These are phyloP conservation scores for Zophobas morio DNA, from an alignment of 1,140 invertebrate genomes.

Conservation along the genomic window DNA sequence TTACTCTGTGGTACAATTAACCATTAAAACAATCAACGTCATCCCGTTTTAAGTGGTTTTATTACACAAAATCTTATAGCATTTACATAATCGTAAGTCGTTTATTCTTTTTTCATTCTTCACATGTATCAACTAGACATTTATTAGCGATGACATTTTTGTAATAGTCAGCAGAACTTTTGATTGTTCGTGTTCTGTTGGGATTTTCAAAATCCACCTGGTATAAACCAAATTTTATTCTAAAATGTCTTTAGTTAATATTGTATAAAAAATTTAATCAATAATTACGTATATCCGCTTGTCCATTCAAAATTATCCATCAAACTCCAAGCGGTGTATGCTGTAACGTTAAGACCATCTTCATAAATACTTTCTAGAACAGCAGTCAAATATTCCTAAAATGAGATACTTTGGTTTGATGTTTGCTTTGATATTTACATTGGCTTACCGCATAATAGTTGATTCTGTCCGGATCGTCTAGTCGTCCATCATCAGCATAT, in stretches of 20 bases:
- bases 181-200: not conserved
- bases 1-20: too few relatives aligned
- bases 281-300: conserved; percentile 79
- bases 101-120: not conserved
- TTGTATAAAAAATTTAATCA: conserved; percentile 79
- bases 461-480: conserved; percentile 70
- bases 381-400: conserved; percentile 73
- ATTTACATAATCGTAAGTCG: too few relatives aligned
- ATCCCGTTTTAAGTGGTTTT: too few relatives aligned
- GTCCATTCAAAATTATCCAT: conserved; percentile 88
- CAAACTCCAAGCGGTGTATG: conserved; percentile 81
- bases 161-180: not conserved
- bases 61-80: too few relatives aligned
- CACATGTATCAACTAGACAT: not conserved
- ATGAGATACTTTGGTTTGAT: not conserved
- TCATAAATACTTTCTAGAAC: conserved; percentile 75
- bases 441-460: conserved; percentile 67
- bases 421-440: not conserved
- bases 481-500: conserved; percentile 68
- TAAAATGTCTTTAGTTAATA: conserved; percentile 78
- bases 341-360: conserved; percentile 76
- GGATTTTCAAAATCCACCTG: not conserved
- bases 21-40: too few relatives aligned
- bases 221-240: conserved; percentile 24
- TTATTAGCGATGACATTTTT: not conserved